A percentile compares a stretch with the other conserved stretches of the same genome.
These are phyloP conservation scores for Morone chrysops DNA, from an alignment of 2,113 vertebrate genomes.

Conservation along the genomic window DNA sequence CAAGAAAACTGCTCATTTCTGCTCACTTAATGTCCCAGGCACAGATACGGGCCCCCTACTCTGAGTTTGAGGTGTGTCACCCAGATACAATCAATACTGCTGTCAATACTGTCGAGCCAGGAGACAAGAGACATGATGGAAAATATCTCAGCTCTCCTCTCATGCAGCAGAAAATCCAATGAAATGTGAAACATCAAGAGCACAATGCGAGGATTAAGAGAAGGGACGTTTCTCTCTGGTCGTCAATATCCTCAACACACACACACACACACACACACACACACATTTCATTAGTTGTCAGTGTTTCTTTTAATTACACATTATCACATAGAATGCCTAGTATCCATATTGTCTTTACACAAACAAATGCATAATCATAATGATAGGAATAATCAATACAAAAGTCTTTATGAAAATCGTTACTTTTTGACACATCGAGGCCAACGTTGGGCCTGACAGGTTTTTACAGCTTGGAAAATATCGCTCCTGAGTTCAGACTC, in stretches of 20 bases:
- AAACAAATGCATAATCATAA: constrained; percentile 65
- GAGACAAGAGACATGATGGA: constrained; percentile 28
- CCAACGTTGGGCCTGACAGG: constrained; percentile 39
- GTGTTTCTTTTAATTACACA: constrained; percentile 67
- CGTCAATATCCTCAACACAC: constrained; percentile 40
- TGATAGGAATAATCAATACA: constrained; percentile 60
- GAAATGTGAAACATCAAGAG: constrained; percentile 35
- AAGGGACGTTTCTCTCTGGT: neutral
- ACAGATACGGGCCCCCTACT: no score
- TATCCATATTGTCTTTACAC: constrained; percentile 64
- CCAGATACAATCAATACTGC: constrained; percentile 49
- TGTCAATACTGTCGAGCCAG: constrained; percentile 18
- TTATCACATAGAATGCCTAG: constrained; percentile 62
- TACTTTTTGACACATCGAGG: constrained; percentile 36
- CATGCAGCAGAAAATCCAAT: constrained; percentile 44
- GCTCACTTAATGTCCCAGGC: neutral
- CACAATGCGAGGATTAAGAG: constrained; percentile 31
- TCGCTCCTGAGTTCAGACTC: constrained; percentile 66
- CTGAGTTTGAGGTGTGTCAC: constrained; percentile 42
- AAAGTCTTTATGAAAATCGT: constrained; percentile 57
- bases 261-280: neutral
- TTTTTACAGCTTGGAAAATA: constrained; percentile 53
- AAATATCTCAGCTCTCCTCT: constrained; percentile 51
- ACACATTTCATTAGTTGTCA: constrained; percentile 23
- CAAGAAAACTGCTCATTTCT: neutral